phyloP scores from a whole-genome alignment of 2,113 vertebrate genomes.

The Gobio gobio region DNA sequence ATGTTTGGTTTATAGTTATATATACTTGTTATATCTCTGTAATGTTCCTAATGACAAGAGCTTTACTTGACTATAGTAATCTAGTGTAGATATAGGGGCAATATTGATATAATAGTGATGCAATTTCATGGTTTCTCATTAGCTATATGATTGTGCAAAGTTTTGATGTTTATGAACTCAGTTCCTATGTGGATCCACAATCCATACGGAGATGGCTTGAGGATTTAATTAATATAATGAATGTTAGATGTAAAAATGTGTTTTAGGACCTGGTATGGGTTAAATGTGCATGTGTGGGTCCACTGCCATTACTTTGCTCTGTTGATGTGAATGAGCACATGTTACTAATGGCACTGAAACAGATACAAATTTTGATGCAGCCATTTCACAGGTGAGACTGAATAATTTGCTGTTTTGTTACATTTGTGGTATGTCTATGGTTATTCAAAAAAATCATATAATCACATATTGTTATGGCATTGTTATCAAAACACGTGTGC shows the following conservation, averaged over 20 bases:
- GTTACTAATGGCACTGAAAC: neutral
- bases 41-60: neutral
- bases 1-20: neutral
- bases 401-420: neutral
- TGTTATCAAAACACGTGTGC: constrained; percentile 23
- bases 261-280: no score
- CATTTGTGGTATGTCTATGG: neutral
- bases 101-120: neutral
- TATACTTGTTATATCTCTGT: neutral
- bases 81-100: neutral
- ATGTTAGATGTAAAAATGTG: neutral
- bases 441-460: neutral
- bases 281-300: neutral
- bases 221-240: neutral
- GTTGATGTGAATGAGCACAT: neutral
- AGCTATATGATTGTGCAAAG: neutral
- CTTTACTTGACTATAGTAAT: neutral
- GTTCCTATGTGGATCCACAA: neutral
- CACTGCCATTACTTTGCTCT: neutral
- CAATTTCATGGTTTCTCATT: neutral
- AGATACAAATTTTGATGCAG: neutral
- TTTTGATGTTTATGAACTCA: neutral
- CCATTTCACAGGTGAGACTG: neutral
- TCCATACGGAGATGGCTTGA: neutral
- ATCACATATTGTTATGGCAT: neutral